Base-by-base conservation (phyloP, 2,888 invertebrate species). In the Lasiommata megera region DNA sequence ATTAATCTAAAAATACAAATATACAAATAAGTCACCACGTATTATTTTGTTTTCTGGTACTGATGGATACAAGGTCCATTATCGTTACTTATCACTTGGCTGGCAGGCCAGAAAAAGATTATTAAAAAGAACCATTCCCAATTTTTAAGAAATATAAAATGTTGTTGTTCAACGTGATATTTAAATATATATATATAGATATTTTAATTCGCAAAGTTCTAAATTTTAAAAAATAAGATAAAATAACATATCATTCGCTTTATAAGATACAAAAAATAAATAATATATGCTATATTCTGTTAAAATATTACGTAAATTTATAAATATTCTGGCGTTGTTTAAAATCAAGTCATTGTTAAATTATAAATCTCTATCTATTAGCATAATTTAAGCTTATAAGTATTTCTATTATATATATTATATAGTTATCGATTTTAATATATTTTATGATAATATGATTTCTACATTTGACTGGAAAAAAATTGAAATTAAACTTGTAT, bases 161-260 rank as follows among this genome's bases (percentile, higher is more conserved):
- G 12, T 52, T 52, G 31, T 52, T 31, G 28, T 73, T 72, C 50
- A 70, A 78, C 76, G 80, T 84, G 79, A 84, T 84, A 82, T 71
- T n/a, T n/a, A n/a, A n/a, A n/a, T n/a, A n/a, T n/a, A n/a, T n/a
- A n/a, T n/a, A n/a, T n/a, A n/a, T n/a, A n/a, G n/a, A n/a, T 77
- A 79, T 67, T 77, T 81, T 78, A 76, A 76, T 76, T 81, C 70
- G 77, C 76, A 64, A 67, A 70, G 59, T 74, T 52, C 41, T 77
- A 80, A 72, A 80, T 74, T 52, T 31, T 77, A 80, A 72, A 80
- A 67, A 61, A 51, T 84, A 84, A 85, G 84, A 79, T 80, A 77
- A 81, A 79, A 75, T 77, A 77, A 90, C 90, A 90, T 90, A 90
- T 90, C 90, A 90, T 87, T 89, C 88, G 90, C 90, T 89, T 90